A percentile compares a stretch with the other conserved stretches of the same genome.
Conservation (phyloP, 2,113 vertebrate genomes). For the Rafetus swinhoei region DNA sequence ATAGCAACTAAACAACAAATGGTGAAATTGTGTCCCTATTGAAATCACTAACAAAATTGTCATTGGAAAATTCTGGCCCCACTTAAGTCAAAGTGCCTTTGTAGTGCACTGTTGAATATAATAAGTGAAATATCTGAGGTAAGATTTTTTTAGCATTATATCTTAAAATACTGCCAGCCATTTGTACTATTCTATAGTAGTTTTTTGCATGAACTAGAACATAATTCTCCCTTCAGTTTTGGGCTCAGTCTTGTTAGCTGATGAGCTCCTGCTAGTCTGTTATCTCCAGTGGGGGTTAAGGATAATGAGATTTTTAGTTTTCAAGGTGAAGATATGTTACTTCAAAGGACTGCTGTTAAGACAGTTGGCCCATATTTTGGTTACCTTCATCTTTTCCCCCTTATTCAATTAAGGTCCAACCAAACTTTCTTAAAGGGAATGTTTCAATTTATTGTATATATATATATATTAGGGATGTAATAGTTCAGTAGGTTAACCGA, state of each 20-base stretch:
- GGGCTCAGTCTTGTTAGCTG: background rate
- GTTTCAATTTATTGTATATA: background rate
- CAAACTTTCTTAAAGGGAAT: background rate
- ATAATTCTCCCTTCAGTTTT: rapidly evolving
- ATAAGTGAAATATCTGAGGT: background rate
- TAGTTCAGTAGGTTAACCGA: too few species aligned
- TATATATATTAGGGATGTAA: background rate
- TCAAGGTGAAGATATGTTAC: background rate
- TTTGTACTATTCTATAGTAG: background rate
- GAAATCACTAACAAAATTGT: background rate
- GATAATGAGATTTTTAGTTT: background rate
- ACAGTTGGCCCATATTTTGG: background rate
- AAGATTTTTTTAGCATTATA: background rate
- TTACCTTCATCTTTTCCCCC: background rate
- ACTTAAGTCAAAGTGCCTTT: background rate
- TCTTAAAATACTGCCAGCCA: background rate
- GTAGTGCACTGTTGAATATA: background rate
- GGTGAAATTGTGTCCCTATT: background rate
- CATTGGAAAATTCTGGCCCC: too few species aligned
- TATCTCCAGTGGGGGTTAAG: background rate
- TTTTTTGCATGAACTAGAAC: background rate
- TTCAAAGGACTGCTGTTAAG: rapidly evolving
- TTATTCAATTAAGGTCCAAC: background rate
- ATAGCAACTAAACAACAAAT: background rate
- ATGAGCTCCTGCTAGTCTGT: background rate